Conservation (phyloP, 2,888 invertebrate species). For the Pollenia angustigena region DNA sequence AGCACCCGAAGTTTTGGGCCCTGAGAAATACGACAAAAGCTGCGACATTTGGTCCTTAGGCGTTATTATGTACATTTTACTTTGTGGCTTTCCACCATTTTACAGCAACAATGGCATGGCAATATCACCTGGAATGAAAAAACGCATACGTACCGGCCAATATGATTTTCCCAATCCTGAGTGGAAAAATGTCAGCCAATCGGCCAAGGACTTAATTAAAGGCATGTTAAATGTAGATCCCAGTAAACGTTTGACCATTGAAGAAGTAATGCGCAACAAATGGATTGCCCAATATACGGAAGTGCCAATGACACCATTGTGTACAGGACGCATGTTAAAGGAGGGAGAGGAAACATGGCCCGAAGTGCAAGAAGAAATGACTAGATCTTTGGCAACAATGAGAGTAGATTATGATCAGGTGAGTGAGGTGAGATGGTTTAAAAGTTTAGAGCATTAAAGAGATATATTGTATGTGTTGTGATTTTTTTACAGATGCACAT, state of each 20-base stretch:
- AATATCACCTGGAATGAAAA: constrained; percentile 99
- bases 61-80: constrained; percentile 99
- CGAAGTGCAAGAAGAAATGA: constrained; percentile 99
- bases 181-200: constrained; percentile 96
- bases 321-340: constrained; percentile 94
- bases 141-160: constrained; percentile 93
- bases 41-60: constrained; percentile 99
- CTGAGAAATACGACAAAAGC: constrained; percentile 99
- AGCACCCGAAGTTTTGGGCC: constrained; percentile 92
- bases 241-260: constrained; percentile 93
- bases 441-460: constrained; percentile 1
- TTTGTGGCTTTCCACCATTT: constrained; percentile 99
- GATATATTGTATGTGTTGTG: constrained; percentile 33
- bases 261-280: constrained; percentile 93
- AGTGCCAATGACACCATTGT: constrained; percentile 97
- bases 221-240: constrained; percentile 98
- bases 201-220: constrained; percentile 97
- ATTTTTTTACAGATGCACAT: constrained; percentile 89
- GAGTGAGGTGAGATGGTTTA: constrained; percentile 55
- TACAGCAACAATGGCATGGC: constrained; percentile 99
- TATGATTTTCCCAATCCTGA: constrained; percentile 98
- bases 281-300: constrained; percentile 93
- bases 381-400: constrained; percentile 98
- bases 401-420: constrained; percentile 98
- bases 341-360: constrained; percentile 98